Conservation (phyloP, 2,797 vertebrate genomes). For the Capromys pilorides region DNA sequence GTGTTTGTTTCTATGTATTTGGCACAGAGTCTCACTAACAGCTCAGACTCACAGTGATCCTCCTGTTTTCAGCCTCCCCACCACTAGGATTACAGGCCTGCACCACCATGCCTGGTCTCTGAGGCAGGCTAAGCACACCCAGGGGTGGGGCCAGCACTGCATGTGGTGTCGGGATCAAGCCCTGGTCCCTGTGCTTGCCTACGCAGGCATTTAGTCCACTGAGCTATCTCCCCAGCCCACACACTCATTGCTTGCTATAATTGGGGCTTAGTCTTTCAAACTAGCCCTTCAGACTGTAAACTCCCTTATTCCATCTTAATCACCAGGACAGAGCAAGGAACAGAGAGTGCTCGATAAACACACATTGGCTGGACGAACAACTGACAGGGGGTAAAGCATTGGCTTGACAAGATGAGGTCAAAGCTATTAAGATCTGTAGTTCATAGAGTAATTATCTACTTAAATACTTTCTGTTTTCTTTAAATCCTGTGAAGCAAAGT, state of each 20-base stretch:
- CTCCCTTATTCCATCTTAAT: background rate
- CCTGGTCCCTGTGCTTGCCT: no score
- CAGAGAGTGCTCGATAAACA: background rate
- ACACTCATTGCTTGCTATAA: fast-evolving
- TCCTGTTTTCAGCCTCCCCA: no score
- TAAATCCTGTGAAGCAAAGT: background rate
- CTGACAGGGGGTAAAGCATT: background rate
- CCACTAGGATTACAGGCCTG: no score
- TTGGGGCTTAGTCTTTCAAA: background rate
- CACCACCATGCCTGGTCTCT: no score
- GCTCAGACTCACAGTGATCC: no score
- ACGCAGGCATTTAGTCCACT: no score
- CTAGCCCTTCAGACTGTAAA: background rate
- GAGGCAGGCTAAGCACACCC: no score
- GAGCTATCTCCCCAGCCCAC: no score
- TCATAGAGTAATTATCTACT: background rate
- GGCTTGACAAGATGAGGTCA: background rate
- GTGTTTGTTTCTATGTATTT: no score
- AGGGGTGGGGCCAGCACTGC: no score
- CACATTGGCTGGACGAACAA: background rate
- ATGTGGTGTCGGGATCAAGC: no score
- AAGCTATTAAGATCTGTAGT: background rate
- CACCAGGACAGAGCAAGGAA: background rate
- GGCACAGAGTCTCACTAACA: no score
- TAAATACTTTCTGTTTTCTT: background rate